Conservation (phyloP, 1,140 invertebrate species). For the Bilobella aurantiaca region DNA sequence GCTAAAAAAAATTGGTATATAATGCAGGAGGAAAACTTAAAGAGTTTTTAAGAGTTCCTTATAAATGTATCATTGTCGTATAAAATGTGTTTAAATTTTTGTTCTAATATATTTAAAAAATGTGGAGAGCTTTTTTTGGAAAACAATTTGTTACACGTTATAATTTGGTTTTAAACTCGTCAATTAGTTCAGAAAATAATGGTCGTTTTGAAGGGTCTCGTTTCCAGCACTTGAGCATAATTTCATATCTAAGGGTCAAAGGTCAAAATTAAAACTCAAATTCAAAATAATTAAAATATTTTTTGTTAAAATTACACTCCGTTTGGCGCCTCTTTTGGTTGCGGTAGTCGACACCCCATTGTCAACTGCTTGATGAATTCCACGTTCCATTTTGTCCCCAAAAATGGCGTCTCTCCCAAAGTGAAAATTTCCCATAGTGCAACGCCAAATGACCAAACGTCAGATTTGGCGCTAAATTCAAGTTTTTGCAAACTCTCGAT, state of each 20-base stretch:
- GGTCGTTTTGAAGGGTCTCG: not conserved
- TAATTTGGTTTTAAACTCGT: not conserved
- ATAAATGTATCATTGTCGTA: too few relatives aligned
- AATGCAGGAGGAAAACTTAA: too few relatives aligned
- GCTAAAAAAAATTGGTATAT: too few relatives aligned
- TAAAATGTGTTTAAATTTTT: too few relatives aligned
- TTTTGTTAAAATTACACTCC: not conserved
- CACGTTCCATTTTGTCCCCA: conserved; percentile 11
- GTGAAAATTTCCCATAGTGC: conserved; percentile 52
- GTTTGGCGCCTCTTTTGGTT: conserved; percentile 10
- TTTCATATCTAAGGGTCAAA: not conserved
- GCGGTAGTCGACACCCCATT: conserved; percentile 7
- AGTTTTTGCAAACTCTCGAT: conserved; percentile 39
- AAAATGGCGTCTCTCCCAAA: conserved; percentile 37
- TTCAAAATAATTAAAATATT: not conserved
- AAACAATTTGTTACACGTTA: too few relatives aligned
- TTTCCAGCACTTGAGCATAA: not conserved
- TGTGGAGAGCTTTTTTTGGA: too few relatives aligned
- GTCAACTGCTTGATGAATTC: conserved; percentile 10
- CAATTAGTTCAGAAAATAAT: not conserved
- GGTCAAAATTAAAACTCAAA: not conserved
- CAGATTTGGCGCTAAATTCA: conserved; percentile 40
- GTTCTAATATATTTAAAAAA: too few relatives aligned
- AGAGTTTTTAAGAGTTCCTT: too few relatives aligned
- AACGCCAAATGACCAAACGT: conserved; percentile 49